Evolutionary conservation across 2,888 invertebrate genomes (phyloP).

Genomic region (Ophioninae sp.): DNA sequence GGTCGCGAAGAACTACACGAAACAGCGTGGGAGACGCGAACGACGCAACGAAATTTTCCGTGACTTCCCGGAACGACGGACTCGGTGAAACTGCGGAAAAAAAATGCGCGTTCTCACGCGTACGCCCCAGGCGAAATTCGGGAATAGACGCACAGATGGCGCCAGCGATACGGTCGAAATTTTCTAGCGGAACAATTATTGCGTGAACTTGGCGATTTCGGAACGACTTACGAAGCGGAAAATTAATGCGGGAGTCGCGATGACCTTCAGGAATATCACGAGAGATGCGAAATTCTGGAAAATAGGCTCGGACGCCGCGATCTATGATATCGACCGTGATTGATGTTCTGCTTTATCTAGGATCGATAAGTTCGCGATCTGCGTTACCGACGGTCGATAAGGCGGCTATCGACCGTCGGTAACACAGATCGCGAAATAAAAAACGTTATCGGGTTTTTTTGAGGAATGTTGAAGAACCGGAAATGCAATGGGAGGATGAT

Average conservation of each 20-base stretch:
- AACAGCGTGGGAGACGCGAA: background rate
- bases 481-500: too few species aligned
- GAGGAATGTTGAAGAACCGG: too few species aligned
- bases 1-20: constrained; percentile 13
- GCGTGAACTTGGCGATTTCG: background rate
- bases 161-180: background rate
- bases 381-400: too few species aligned
- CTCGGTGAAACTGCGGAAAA: constrained; percentile 11
- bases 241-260: background rate
- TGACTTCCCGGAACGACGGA: background rate
- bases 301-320: too few species aligned
- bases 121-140: constrained; percentile 15
- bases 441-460: too few species aligned
- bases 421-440: too few species aligned
- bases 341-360: too few species aligned
- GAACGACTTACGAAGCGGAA: background rate
- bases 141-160: background rate
- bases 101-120: constrained; percentile 25
- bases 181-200: background rate
- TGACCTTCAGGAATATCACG: too few species aligned
- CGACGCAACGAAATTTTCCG: background rate
- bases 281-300: too few species aligned
- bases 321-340: too few species aligned
- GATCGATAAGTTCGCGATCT: too few species aligned
- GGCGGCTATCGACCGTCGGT: too few species aligned